Percentiles rank a stretch among this genome's conserved stretches.
phyloP scores from a whole-genome alignment of 2,888 invertebrate species.

The Dryomyza anilis region DNA sequence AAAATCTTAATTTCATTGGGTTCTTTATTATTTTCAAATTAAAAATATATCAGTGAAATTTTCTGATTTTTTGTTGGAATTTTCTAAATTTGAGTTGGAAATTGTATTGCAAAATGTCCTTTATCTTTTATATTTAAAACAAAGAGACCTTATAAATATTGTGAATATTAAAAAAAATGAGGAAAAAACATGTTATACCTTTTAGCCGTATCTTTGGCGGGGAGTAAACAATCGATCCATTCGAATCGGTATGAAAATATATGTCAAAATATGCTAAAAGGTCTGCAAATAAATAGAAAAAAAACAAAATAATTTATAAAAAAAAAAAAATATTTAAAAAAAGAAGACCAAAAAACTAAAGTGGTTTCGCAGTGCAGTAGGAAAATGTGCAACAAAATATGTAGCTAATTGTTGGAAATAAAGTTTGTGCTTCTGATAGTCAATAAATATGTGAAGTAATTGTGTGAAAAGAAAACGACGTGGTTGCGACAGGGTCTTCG shows the following conservation, averaged over 20 bases:
- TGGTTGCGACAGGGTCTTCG: too few relatives aligned
- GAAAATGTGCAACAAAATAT: conserved; percentile 14
- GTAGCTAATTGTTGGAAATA: conserved; percentile 26
- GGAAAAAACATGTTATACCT: conserved; percentile 64
- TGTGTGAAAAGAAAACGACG: background rate
- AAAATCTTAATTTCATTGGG: too few relatives aligned
- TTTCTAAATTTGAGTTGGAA: too few relatives aligned
- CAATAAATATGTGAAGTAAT: background rate
- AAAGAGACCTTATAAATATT: too few relatives aligned
- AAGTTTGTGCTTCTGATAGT: conserved; percentile 13
- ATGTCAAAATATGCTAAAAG: conserved; percentile 75
- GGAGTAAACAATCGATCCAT: conserved; percentile 69
- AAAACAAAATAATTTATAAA: conserved; percentile 4
- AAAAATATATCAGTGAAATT: too few relatives aligned
- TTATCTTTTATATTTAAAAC: too few relatives aligned
- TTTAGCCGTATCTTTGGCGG: conserved; percentile 73
- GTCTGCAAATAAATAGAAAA: conserved; percentile 67
- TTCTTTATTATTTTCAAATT: too few relatives aligned
- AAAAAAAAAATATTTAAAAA: conserved; percentile 14
- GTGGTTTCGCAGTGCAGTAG: conserved; percentile 22
- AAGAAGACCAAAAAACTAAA: conserved; percentile 17
- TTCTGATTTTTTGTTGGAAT: background rate
- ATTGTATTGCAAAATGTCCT: background rate
- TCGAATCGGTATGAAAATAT: conserved; percentile 77
- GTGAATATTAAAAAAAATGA: conserved; percentile 9